phyloP scores from a whole-genome alignment of 2,113 vertebrate genomes.

The Prionailurus viverrinus region DNA sequence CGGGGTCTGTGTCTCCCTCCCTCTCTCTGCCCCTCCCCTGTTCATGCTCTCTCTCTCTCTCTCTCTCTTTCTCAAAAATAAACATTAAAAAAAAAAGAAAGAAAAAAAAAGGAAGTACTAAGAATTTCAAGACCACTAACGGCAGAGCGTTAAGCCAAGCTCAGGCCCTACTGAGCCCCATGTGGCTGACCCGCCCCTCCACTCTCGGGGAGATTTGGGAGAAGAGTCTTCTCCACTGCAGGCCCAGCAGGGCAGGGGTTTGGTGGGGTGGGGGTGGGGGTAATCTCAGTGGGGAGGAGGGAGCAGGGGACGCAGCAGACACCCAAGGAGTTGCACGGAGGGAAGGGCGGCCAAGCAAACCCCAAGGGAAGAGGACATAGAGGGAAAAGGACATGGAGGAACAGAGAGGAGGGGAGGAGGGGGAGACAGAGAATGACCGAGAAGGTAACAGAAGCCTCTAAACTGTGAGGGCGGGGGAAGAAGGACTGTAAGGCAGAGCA shows the following conservation, averaged over 20 bases:
- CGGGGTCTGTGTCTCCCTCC: no score
- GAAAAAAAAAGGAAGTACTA: no score
- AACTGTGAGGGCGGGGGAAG: background rate
- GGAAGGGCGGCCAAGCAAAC: background rate
- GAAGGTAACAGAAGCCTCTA: no score
- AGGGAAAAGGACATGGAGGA: background rate
- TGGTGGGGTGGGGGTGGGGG: accelerated
- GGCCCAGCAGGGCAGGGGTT: background rate
- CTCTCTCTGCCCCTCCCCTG: no score
- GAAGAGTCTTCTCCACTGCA: background rate
- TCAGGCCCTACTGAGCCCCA: accelerated
- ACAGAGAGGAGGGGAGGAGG: background rate
- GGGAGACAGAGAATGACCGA: background rate
- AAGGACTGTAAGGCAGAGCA: background rate
- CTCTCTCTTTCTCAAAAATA: no score
- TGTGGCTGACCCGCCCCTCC: background rate
- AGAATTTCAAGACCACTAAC: accelerated
- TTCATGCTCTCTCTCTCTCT: no score
- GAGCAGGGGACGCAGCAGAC: background rate
- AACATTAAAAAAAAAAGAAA: no score
- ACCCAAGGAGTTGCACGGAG: background rate
- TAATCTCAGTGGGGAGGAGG: background rate
- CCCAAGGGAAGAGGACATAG: background rate
- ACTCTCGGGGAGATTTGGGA: background rate
- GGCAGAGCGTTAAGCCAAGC: background rate